Evolutionary conservation across 2,113 vertebrate genomes (phyloP), one percentile per base, ranked within the genome.

Genomic region (Puntigrus tetrazona): DNA sequence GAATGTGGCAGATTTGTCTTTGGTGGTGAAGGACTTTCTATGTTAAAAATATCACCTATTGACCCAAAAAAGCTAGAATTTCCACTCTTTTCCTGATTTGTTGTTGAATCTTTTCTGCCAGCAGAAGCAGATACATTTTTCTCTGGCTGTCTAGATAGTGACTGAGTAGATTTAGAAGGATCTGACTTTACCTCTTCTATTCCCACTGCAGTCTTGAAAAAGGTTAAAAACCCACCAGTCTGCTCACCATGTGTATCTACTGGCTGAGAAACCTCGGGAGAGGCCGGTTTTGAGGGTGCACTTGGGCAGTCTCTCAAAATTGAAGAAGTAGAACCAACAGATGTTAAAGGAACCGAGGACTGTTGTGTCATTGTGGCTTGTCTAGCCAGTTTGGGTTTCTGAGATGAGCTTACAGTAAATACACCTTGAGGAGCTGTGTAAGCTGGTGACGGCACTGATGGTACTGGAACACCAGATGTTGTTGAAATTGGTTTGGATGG

Each of bases 51-150:
- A 84, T 94, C 95, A 57, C 94, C 92, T 1, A 97, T 87, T 38
- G 96, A 96, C 80, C 95, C 96, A 93, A 97, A 96, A 45, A 97
- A 81, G n/a, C 92, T 96, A 81, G 96, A 93, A 43, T 95, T 92
- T 82, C 94, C 87, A 5, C 90, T 86, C 27, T 88, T 81, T 69
- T 96, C 96, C 82, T 94, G 96, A 85, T 92, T 94, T 85, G 92
- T 86, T 9, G 89, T 88, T 77, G 67, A 36, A 45, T 25, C 9
- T 41, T 76, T 76, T 29, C 25, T 45, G 27, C 18, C 14, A 89
- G 67, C 87, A 81, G 86, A 77, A 50, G 78, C 82, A 63, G 81
- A 86, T 13, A 74, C 83, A 82, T 81, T 85, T 78, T 89, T 86
- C 43, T 91, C 93, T 86, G 89, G 91, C 79, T 88, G 88, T 91